Evolutionary conservation across 2,797 vertebrate species (phyloP).

Genomic region (Borostomias antarcticus): DNA sequence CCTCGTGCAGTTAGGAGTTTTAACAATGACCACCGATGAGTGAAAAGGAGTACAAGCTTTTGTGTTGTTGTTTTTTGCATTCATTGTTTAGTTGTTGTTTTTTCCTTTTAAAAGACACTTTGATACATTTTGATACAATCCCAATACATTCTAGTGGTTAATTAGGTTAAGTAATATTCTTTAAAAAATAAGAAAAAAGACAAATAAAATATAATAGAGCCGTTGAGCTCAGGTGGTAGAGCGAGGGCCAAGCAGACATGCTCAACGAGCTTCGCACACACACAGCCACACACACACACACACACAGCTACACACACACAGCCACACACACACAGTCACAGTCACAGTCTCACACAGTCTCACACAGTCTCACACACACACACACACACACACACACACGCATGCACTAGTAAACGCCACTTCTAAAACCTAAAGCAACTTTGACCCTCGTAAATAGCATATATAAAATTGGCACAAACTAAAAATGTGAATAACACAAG

Average conservation of each 20-base stretch:
- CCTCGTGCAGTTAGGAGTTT: slow-evolving; percentile 42
- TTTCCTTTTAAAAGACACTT: slow-evolving; percentile 72
- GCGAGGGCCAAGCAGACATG: slow-evolving; percentile 2
- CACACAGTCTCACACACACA: no score
- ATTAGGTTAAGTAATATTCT: slow-evolving; percentile 63
- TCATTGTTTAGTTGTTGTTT: slow-evolving; percentile 51
- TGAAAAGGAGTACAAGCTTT: slow-evolving; percentile 40
- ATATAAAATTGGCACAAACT: slow-evolving; percentile 74
- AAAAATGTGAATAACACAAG: slow-evolving; percentile 66
- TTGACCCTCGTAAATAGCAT: slow-evolving; percentile 54
- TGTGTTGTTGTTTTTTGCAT: slow-evolving; percentile 66
- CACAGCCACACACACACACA: no score
- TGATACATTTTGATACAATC: slow-evolving; percentile 69
- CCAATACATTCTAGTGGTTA: slow-evolving; percentile 89
- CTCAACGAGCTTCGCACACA: slow-evolving; percentile 44
- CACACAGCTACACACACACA: no score
- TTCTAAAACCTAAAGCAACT: slow-evolving; percentile 61
- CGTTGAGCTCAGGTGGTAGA: no score
- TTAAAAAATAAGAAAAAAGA: slow-evolving; percentile 49
- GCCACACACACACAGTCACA: no score
- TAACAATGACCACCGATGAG: slow-evolving; percentile 59
- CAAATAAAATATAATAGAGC: slow-evolving; percentile 21
- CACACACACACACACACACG: slow-evolving; percentile 58
- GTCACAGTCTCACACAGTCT: no score
- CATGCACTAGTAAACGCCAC: slow-evolving; percentile 68